Percentiles rank a stretch among this genome's conserved stretches.
Evolutionary conservation across 2,797 vertebrate species (phyloP).

Genomic region (Chromobotia macracanthus): DNA sequence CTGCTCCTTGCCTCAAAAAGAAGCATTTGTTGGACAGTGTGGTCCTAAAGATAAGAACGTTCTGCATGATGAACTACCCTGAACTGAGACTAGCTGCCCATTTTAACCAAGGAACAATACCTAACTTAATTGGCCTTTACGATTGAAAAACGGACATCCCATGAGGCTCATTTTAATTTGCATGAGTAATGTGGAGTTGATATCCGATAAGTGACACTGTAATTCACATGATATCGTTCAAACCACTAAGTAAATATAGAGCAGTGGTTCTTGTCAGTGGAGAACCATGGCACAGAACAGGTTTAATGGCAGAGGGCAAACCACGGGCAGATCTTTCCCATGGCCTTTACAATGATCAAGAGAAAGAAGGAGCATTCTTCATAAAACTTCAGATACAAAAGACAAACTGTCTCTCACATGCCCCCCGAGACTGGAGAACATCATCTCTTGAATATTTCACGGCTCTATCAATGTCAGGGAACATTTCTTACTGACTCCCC

Average conservation of each 20-base stretch:
- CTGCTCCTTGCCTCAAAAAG: neutral
- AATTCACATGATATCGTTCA: constrained; percentile 1
- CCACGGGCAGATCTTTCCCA: constrained; percentile 56
- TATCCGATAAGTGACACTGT: constrained; percentile 19
- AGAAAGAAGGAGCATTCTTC: constrained; percentile 47
- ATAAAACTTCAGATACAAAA: constrained; percentile 61
- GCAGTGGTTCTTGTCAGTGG: constrained; percentile 25
- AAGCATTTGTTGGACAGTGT: too few species aligned
- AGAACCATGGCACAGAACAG: constrained; percentile 39
- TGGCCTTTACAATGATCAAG: constrained; percentile 52
- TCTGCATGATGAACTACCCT: neutral
- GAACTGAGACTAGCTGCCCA: neutral
- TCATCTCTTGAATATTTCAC: constrained; percentile 71
- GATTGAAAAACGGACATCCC: constrained; percentile 34
- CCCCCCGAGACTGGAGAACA: constrained; percentile 63
- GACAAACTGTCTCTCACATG: constrained; percentile 58
- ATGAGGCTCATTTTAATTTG: constrained; percentile 42
- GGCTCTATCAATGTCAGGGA: constrained; percentile 61
- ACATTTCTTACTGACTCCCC: constrained; percentile 65
- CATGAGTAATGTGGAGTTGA: constrained; percentile 40
- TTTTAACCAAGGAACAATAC: constrained; percentile 35
- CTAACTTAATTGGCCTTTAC: constrained; percentile 1
- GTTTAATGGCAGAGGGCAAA: constrained; percentile 52
- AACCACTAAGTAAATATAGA: constrained; percentile 17
- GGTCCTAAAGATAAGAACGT: constrained; percentile 1